These are phyloP conservation scores for Pygoscelis adeliae DNA, from an alignment of 2,113 vertebrate species.

Conservation along the genomic window DNA sequence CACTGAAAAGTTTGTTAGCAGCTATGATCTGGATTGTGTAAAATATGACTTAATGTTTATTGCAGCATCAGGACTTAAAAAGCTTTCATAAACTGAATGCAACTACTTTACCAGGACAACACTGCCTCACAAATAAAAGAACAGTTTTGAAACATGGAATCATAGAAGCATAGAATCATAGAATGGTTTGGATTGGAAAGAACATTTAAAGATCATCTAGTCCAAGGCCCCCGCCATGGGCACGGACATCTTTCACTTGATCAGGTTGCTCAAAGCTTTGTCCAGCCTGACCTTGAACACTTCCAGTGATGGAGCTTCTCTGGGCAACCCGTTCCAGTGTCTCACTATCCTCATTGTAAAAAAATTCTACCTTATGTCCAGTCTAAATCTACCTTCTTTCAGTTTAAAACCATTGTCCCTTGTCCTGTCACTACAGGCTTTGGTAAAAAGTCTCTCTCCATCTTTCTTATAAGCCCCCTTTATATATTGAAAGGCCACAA, in stretches of 20 bases:
- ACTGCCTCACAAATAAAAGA: neutral
- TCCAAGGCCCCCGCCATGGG: accelerated
- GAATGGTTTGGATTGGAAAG: neutral
- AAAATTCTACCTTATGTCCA: neutral
- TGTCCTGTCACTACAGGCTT: neutral
- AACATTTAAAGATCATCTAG: neutral
- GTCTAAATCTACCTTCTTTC: neutral
- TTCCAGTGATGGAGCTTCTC: neutral
- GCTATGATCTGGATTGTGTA: neutral
- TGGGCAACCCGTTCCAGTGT: neutral
- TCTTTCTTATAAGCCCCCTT: neutral
- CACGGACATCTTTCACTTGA: neutral
- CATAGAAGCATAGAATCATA: neutral
- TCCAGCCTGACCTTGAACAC: neutral
- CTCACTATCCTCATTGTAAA: neutral
- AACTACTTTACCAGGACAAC: neutral
- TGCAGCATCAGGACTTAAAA: neutral
- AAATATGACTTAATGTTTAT: neutral
- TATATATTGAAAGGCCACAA: neutral
- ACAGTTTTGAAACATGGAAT: neutral
- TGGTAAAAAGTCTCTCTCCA: neutral
- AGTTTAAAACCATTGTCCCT: neutral
- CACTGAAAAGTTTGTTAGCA: neutral
- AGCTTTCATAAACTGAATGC: neutral
- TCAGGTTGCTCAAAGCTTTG: neutral